These are phyloP conservation scores for Etia nguti DNA, from an alignment of 2,113 vertebrate species.

Conservation along the genomic window DNA sequence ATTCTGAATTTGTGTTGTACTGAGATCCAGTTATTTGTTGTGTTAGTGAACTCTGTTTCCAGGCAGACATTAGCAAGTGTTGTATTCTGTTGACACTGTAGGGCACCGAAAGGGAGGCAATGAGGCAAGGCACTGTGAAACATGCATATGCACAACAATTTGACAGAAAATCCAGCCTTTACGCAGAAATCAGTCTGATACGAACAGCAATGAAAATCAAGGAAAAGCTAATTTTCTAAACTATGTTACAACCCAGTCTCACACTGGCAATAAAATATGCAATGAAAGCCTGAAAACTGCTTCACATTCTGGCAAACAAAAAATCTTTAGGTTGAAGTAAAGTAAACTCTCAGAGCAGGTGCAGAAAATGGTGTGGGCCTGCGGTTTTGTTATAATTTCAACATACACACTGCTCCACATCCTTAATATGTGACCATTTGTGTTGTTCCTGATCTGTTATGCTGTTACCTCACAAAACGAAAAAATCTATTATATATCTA, in stretches of 20 bases:
- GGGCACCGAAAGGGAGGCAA: neutral
- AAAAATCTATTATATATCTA: neutral
- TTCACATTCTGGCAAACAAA: neutral
- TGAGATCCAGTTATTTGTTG: neutral
- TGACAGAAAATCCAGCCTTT: neutral
- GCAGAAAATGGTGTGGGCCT: neutral
- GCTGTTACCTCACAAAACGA: neutral
- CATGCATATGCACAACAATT: neutral
- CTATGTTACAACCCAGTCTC: neutral
- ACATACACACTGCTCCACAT: neutral
- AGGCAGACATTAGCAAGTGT: neutral
- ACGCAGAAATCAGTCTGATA: neutral
- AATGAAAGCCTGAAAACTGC: neutral
- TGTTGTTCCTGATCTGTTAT: neutral
- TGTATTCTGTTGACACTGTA: neutral
- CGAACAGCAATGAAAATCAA: neutral
- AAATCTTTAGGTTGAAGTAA: neutral
- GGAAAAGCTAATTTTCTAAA: neutral
- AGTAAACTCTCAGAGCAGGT: neutral
- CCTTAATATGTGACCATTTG: neutral
- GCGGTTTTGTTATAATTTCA: neutral
- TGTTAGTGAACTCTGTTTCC: neutral
- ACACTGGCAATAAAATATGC: neutral
- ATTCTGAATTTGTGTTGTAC: neutral
- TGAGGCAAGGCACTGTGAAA: neutral